Conservation (phyloP, 2,797 vertebrate species). For the Sebastes vulpes region DNA sequence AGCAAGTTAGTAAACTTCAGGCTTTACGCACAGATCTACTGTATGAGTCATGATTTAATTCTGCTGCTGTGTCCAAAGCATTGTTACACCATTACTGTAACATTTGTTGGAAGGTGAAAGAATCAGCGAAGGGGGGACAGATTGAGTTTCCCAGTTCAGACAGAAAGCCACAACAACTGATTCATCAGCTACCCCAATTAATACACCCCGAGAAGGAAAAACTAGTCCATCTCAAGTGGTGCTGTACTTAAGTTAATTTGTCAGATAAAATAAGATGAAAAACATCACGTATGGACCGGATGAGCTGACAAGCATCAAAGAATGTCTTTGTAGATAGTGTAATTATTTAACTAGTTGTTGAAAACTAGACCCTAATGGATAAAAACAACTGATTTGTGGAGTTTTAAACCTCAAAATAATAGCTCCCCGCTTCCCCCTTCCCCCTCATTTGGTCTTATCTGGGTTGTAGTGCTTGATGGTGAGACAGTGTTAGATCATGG, state of each 20-base stretch:
- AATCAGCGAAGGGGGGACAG: background rate
- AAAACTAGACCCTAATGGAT: conserved; percentile 83
- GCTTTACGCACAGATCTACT: background rate
- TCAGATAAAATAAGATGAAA: conserved; percentile 76
- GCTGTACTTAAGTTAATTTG: conserved; percentile 66
- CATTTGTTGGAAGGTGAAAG: conserved; percentile 15
- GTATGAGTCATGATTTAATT: background rate
- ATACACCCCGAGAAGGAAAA: conserved; percentile 54
- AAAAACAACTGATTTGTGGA: conserved; percentile 75
- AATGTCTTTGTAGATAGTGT: conserved; percentile 87
- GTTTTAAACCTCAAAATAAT: conserved; percentile 68
- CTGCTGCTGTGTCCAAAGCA: background rate
- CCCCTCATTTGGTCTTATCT: conserved; percentile 77
- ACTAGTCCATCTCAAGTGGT: conserved; percentile 57
- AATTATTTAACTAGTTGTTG: conserved; percentile 76
- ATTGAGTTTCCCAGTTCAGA: conserved; percentile 24
- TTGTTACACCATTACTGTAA: background rate
- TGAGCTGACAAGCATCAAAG: conserved; percentile 89
- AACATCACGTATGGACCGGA: conserved; percentile 80
- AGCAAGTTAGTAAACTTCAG: background rate
- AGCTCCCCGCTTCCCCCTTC: conserved; percentile 54
- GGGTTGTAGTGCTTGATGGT: conserved; percentile 71
- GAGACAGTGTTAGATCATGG: conserved; percentile 76
- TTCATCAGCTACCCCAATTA: conserved; percentile 63
- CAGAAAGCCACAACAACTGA: conserved; percentile 43